A percentile compares a stretch with the other conserved stretches of the same genome.
Evolutionary conservation across 2,113 vertebrate genomes (phyloP).

Genomic region (Urocolius indicus): DNA sequence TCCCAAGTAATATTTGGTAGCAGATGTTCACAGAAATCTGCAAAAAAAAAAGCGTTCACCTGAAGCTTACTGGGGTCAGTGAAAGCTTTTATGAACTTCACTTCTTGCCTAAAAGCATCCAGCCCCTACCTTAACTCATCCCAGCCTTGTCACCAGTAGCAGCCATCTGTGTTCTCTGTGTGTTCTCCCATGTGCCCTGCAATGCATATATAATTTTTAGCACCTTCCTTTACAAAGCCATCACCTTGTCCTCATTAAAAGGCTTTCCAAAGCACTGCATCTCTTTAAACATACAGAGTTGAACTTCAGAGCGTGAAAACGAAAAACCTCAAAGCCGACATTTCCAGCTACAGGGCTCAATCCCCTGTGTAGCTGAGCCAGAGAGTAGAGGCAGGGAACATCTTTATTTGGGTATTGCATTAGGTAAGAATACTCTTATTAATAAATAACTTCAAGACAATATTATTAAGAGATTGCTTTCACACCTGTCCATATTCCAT

Average conservation of each 20-base stretch:
- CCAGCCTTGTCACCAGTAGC: not conserved
- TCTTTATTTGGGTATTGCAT: not conserved
- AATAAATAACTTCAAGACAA: not conserved
- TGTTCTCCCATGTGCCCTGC: not conserved
- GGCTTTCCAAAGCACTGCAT: not conserved
- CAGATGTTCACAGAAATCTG: not conserved
- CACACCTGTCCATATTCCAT: not conserved
- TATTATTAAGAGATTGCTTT: not conserved
- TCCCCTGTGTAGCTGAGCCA: not conserved
- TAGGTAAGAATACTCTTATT: not conserved
- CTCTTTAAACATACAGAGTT: not conserved
- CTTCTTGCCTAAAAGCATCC: not conserved
- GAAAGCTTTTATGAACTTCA: not conserved
- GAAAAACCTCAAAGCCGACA: not conserved
- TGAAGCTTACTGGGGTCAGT: not conserved
- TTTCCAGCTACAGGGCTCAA: not conserved
- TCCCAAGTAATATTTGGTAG: not conserved
- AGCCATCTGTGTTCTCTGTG: not conserved
- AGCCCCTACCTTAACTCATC: not conserved
- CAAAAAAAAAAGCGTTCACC: not conserved
- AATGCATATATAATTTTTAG: not conserved
- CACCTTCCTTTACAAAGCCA: not conserved
- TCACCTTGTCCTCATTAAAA: not conserved
- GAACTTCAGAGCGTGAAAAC: not conserved
- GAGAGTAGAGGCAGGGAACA: not conserved